Conservation (phyloP, 2,113 vertebrate species). For the Peucedramus taeniatus region DNA sequence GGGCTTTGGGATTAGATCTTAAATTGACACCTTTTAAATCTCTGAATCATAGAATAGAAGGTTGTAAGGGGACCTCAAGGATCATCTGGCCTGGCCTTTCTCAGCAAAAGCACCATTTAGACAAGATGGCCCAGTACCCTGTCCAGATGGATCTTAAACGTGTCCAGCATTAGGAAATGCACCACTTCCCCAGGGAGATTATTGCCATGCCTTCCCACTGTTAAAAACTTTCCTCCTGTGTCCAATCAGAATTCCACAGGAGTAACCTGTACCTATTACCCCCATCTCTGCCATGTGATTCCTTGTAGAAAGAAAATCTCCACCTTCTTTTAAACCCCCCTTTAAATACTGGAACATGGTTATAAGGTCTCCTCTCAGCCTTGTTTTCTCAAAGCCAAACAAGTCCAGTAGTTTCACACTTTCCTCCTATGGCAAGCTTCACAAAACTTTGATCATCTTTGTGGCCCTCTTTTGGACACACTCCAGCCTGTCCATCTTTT, state of each 20-base stretch:
- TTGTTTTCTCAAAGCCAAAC: not conserved
- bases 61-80: not conserved
- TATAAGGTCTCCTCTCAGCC: not conserved
- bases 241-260: not conserved
- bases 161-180: not conserved
- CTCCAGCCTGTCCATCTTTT: not conserved
- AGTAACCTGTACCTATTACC: not conserved
- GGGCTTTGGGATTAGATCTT: not conserved
- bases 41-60: not conserved
- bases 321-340: not conserved
- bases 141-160: not conserved
- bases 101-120: not conserved
- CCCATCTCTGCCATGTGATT: not conserved
- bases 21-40: not conserved
- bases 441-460: not conserved
- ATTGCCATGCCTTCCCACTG: not conserved
- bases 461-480: not conserved
- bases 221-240: not conserved
- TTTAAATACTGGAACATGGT: not conserved
- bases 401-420: not conserved
- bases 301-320: not conserved
- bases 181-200: not conserved
- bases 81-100: not conserved
- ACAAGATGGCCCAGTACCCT: not conserved
- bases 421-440: not conserved